These are phyloP conservation scores for Limenitis camilla DNA, from an alignment of 2,888 invertebrate species.

Conservation along the genomic window DNA sequence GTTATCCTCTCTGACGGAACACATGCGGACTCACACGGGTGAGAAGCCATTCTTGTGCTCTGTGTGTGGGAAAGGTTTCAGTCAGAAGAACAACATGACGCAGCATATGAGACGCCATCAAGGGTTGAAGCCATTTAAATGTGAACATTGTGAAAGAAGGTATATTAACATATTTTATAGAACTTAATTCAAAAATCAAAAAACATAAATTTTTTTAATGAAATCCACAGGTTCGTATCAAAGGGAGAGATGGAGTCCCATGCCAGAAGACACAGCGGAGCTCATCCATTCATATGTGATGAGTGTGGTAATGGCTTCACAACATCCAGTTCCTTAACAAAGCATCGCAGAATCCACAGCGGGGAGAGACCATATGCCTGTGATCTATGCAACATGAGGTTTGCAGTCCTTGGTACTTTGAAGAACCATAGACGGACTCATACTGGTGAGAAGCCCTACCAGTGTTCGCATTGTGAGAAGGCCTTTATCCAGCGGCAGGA, in stretches of 20 bases:
- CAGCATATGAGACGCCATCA: slow-evolving; percentile 75
- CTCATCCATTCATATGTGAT: slow-evolving; percentile 75
- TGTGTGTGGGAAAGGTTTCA: slow-evolving; percentile 74
- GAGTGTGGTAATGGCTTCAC: slow-evolving; percentile 73
- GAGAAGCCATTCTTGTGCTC: slow-evolving; percentile 75
- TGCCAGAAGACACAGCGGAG: slow-evolving; percentile 73
- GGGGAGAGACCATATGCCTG: slow-evolving; percentile 76
- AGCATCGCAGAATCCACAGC: slow-evolving; percentile 74
- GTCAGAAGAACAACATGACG: slow-evolving; percentile 75
- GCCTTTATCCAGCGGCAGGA: slow-evolving; percentile 76
- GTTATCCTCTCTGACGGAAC: slow-evolving; percentile 75
- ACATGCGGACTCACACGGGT: slow-evolving; percentile 73
- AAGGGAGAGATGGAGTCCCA: slow-evolving; percentile 74
- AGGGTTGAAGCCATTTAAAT: slow-evolving; percentile 62
- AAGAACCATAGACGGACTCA: slow-evolving; percentile 75
- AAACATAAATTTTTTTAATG: too few species aligned
- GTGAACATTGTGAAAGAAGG: slow-evolving; percentile 61
- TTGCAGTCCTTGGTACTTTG: slow-evolving; percentile 72
- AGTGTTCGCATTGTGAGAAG: slow-evolving; percentile 72
- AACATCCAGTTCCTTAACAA: slow-evolving; percentile 73
- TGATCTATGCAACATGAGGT: slow-evolving; percentile 73
- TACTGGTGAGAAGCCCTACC: slow-evolving; percentile 75
- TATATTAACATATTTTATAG: slow-evolving; percentile 19
- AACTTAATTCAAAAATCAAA: too few species aligned
- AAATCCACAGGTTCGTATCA: slow-evolving; percentile 55